These are phyloP conservation scores for Stylophora pistillata DNA, from an alignment of 64 coral and sea anemone species.

Conservation along the genomic window DNA sequence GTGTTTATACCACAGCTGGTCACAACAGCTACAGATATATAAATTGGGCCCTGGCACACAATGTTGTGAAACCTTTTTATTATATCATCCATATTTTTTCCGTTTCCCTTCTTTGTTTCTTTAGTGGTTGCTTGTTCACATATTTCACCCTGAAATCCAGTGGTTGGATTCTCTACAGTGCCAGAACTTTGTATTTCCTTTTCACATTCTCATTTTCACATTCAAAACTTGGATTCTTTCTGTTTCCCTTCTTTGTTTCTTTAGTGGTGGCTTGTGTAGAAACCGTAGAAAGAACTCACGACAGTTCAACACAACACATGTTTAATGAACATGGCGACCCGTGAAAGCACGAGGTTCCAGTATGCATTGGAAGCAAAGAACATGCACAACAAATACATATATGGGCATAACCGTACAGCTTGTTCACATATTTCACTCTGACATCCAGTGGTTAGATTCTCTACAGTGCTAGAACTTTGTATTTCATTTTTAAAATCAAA, in stretches of 20 bases:
- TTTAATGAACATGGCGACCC: too few species aligned
- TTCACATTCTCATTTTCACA: too few species aligned
- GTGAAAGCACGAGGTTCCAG: too few species aligned
- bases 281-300: too few species aligned
- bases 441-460: constrained; percentile 2
- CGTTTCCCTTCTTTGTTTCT: constrained; percentile 1
- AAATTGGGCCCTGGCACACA: not conserved
- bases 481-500: constrained; percentile 10
- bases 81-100: constrained; percentile 4
- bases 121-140: not conserved
- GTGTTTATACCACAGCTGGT: not conserved
- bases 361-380: too few species aligned
- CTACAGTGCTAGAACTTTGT: constrained; percentile 16
- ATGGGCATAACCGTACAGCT: too few species aligned
- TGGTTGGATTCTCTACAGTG: constrained; percentile 3
- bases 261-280: not conserved
- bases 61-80: not conserved
- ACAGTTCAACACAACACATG: too few species aligned
- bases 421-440: constrained; percentile 1
- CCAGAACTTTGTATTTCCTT: constrained; percentile 17
- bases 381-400: too few species aligned
- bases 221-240: too few species aligned
- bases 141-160: constrained; percentile 7
- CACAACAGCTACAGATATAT: not conserved
- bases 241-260: constrained; percentile 1